Base-by-base conservation (phyloP, 1,140 invertebrate genomes). In the Thereuonema tuberculata region DNA sequence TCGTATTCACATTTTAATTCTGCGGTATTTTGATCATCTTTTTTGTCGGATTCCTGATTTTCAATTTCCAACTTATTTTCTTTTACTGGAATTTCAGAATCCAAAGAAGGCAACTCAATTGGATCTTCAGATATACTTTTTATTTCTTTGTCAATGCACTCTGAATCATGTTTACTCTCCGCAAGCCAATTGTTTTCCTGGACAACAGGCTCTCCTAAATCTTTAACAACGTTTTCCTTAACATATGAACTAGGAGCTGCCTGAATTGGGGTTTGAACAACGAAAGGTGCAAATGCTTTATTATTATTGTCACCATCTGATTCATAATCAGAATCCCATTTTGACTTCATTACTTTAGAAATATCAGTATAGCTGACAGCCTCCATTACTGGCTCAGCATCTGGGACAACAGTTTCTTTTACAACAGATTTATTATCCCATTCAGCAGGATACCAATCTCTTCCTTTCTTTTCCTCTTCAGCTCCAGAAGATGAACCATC, bases 311-410 rank as follows among this genome's bases (percentile, higher is more conserved):
- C 31, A 24, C 23, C 25, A 58, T 58, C 56, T 26, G 28, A 23
- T 58, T 62, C 63, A 27, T 61, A 64, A 50, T 64, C 63, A 43
- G 63, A 59, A 17, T 64, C 63, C 63, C 63, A 64, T n/a, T 64
- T 62, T 21, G 54, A 64, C 31, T 62, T 64, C 9, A 64, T 17
- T 26, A 56, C 56, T 15, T 37, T 9, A 43, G 60, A 56, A 1
- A 49, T 15, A 29, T 15, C 12, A 20, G 31, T 21, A 15, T 29
- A 27, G n/a, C 21, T n/a, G 29, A 46, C 52, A n/a, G 27, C 20
- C 53, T 15, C 28, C 56, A 15, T 9, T 1, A n/a, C 56, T 9
- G 5, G 5, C 5, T 37, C 17, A 9, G 31, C 5, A 37, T 37
- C 31, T 17, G 31, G 17, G 5, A 5, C 5, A 9, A 50, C 48